phyloP scores from a whole-genome alignment of 2,113 vertebrate species.

The Syrmaticus mikado region DNA sequence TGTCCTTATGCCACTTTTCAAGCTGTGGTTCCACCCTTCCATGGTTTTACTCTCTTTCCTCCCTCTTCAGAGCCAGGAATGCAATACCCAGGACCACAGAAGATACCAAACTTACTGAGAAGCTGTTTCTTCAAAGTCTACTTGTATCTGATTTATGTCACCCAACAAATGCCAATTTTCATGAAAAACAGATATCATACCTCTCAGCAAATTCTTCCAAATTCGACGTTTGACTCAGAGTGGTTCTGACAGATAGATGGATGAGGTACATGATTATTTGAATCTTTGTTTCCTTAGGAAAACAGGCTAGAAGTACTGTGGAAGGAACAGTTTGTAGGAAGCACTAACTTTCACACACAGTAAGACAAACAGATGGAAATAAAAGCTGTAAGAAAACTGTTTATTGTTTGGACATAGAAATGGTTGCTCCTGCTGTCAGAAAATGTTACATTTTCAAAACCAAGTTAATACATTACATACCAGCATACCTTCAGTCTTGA shows the following conservation, averaged over 20 bases:
- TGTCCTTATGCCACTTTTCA: not conserved
- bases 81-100: not conserved
- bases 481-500: not conserved
- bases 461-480: not conserved
- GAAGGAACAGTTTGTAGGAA: not conserved
- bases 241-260: not conserved
- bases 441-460: not conserved
- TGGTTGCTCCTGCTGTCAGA: not conserved
- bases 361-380: not conserved
- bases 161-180: not conserved
- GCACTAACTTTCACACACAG: not conserved
- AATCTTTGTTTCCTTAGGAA: not conserved
- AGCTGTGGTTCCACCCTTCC: not conserved
- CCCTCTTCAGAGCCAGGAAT: not conserved
- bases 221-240: not conserved
- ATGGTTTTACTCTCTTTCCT: not conserved
- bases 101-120: not conserved
- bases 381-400: not conserved
- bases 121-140: not conserved
- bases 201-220: not conserved
- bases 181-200: not conserved
- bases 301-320: not conserved
- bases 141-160: not conserved
- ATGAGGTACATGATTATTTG: not conserved
- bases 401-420: slow-evolving; percentile 2